A percentile compares a stretch with the other conserved stretches of the same genome.
phyloP scores from a whole-genome alignment of 2,797 vertebrate species.

The Falco cherrug region DNA sequence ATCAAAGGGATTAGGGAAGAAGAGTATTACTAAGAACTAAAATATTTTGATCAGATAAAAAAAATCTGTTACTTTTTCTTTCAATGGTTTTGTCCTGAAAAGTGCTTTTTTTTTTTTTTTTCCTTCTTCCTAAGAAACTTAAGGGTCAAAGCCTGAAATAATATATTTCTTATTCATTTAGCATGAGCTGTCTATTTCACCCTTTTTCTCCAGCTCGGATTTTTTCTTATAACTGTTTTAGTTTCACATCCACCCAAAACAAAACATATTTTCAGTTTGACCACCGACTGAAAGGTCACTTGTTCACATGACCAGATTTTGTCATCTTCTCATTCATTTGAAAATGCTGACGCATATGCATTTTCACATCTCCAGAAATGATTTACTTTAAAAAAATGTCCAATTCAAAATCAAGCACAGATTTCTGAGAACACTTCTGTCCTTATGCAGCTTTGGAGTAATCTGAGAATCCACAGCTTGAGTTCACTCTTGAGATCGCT shows the following conservation, averaged over 20 bases:
- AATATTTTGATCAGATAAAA: background rate
- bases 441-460: background rate
- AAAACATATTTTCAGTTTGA: background rate
- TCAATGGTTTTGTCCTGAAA: background rate
- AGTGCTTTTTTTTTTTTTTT: background rate
- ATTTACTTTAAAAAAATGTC: background rate
- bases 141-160: background rate
- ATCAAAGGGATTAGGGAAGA: background rate
- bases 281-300: background rate
- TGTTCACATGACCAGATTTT: background rate
- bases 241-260: slow-evolving; percentile 10
- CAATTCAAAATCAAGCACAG: background rate
- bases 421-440: background rate
- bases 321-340: background rate
- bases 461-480: background rate
- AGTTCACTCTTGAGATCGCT: background rate
- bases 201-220: background rate
- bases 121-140: background rate
- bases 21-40: background rate
- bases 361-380: background rate
- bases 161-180: background rate
- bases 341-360: background rate
- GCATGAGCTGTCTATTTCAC: background rate
- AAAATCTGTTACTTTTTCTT: background rate
- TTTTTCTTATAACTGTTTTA: background rate